Base-by-base conservation (phyloP, 2,888 invertebrate species). In the Zaprionus bogoriensis region DNA sequence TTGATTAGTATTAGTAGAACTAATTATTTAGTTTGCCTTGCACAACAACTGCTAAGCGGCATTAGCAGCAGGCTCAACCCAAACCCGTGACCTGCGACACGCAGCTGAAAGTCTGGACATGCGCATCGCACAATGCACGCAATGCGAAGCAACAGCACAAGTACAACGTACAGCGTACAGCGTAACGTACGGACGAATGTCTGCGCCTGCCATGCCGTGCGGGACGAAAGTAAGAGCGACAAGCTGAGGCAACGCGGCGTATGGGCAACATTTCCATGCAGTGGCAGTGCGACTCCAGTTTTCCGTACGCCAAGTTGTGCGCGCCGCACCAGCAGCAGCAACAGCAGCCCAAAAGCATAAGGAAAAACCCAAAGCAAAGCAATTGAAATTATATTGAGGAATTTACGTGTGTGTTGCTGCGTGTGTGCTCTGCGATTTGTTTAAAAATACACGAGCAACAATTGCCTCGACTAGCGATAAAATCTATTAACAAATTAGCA, bases 231-330 rank as follows among this genome's bases (percentile, higher is more conserved):
- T 59, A 59, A 66, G 66, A 70, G 66, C 84, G 61, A 70, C 67
- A 74, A 45, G 38, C 27, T 45, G 57, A 63, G 74, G 41, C 76
- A 78, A 81, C 55, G 81, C 76, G 78, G 78, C 80, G 80, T 83
- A 80, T 80, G 71, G 65, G 84, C 67, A 74, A 81, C 59, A 77
- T 82, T 67, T 63, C n/a, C n/a, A 60, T 59, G 58, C 75, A 64
- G 46, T 44, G 58, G 19, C 83, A 80, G 84, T 80, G 50, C 71
- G 67, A 76, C 80, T 80, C 77, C 81, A 80, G 80, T 76, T 84
- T 78, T 73, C 62, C 76, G 68, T 48, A 68, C 78, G 84, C 57
- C 46, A 70, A 78, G 74, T 80, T 73, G 80, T 80, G 67, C 69
- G 57, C 57, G 65, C 39, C 67, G 38, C 55, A 57, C 38, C 57